These are phyloP conservation scores for Luperina nickerlii DNA, from an alignment of 2,888 invertebrate genomes.

Conservation along the genomic window DNA sequence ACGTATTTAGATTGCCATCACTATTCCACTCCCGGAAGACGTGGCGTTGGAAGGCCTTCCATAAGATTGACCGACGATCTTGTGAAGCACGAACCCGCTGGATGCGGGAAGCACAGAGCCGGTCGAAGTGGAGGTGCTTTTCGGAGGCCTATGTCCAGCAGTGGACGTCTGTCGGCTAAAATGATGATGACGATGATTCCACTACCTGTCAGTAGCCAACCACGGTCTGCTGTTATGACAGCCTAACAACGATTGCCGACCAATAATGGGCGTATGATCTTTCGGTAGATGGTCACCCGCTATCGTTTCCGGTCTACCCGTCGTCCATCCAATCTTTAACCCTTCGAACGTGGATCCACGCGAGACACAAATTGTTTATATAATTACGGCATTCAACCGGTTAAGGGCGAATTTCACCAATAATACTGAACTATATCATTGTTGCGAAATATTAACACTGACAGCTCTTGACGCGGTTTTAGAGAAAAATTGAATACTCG, in stretches of 20 bases:
- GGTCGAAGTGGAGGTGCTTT: too few relatives aligned
- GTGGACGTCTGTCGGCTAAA: too few relatives aligned
- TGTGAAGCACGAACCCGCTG: too few relatives aligned
- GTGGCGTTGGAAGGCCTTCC: too few relatives aligned
- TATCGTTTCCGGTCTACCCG: too few relatives aligned
- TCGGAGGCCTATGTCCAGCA: too few relatives aligned
- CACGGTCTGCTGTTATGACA: background rate
- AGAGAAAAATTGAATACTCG: background rate
- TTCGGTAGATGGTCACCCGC: background rate
- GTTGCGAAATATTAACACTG: background rate
- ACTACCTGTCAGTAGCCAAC: background rate
- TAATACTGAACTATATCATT: background rate
- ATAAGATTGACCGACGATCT: too few relatives aligned
- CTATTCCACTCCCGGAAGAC: background rate
- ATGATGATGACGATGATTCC: background rate
- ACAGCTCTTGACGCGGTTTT: background rate
- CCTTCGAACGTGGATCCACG: too few relatives aligned
- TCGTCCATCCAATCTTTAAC: background rate
- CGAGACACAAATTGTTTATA: too few relatives aligned
- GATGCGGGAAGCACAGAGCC: too few relatives aligned
- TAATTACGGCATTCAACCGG: too few relatives aligned
- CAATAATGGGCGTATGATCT: background rate
- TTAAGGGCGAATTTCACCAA: background rate
- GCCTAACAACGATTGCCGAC: background rate
- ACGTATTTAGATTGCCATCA: background rate